Evolutionary conservation across 2,113 vertebrate genomes (phyloP).

Genomic region (Cavia porcellus): DNA sequence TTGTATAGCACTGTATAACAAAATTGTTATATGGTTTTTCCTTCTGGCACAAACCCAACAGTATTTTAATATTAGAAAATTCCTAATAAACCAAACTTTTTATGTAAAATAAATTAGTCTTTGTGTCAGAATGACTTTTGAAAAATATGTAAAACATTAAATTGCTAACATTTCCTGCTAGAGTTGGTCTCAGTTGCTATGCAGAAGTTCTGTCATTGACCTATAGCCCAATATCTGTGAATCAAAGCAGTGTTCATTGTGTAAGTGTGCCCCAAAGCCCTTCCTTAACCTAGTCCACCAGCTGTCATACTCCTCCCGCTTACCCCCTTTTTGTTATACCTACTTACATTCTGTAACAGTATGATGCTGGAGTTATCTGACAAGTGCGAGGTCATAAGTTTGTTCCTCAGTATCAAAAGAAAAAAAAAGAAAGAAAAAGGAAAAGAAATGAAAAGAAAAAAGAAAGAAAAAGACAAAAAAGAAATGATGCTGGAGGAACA

Average conservation of each 20-base stretch:
- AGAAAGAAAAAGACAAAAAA: no score
- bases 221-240: slow-evolving; percentile 37
- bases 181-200: slow-evolving; percentile 12
- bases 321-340: not conserved
- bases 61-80: slow-evolving; percentile 43
- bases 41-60: slow-evolving; percentile 3
- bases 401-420: no score
- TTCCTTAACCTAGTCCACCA: slow-evolving; percentile 37
- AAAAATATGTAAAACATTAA: slow-evolving; percentile 23
- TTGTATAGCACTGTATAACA: not conserved
- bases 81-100: slow-evolving; percentile 32
- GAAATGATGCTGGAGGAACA: not conserved
- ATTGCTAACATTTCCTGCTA: slow-evolving; percentile 8
- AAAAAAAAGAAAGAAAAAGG: no score
- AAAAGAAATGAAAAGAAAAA: no score
- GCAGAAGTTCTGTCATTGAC: slow-evolving; percentile 46
- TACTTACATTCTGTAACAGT: not conserved
- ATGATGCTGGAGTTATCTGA: no score
- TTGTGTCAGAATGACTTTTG: slow-evolving; percentile 29
- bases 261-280: not conserved
- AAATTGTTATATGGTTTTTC: not conserved
- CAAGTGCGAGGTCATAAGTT: no score
- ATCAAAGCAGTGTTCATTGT: slow-evolving; percentile 48
- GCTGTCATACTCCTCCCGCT: not conserved
- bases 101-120: slow-evolving; percentile 28